Percentiles rank a stretch among this genome's conserved stretches.
Conservation (phyloP, 1,140 invertebrate genomes). For the Popillia japonica region DNA sequence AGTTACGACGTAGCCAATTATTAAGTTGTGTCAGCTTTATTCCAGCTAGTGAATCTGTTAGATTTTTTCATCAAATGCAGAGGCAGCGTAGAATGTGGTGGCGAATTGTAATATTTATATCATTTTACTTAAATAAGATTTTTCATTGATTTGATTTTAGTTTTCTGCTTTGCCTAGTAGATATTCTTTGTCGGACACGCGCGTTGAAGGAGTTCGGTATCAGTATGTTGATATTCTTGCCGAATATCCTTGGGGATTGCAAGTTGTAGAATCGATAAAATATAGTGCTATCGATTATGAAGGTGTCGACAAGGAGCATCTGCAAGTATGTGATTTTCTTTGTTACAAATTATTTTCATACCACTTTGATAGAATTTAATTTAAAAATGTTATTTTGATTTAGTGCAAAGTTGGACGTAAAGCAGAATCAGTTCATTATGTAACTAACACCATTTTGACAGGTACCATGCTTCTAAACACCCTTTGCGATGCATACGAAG, state of each 20-base stretch:
- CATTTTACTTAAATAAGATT: background rate
- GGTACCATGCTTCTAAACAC: slow-evolving; percentile 69
- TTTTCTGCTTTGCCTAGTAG: slow-evolving; percentile 72
- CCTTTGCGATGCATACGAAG: slow-evolving; percentile 69
- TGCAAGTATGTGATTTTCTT: slow-evolving; percentile 35
- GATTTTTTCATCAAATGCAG: slow-evolving; percentile 74
- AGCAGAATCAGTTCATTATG: slow-evolving; percentile 52
- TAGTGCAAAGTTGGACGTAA: slow-evolving; percentile 62
- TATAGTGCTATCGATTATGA: slow-evolving; percentile 40
- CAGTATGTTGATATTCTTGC: slow-evolving; percentile 64
- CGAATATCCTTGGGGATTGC: slow-evolving; percentile 62
- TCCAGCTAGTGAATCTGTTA: slow-evolving; percentile 60
- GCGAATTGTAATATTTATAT: slow-evolving; percentile 68
- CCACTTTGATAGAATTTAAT: background rate
- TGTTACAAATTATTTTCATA: background rate
- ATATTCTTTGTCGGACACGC: slow-evolving; percentile 67
- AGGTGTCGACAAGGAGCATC: slow-evolving; percentile 35
- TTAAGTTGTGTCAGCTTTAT: slow-evolving; percentile 53
- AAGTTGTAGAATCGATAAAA: slow-evolving; percentile 58
- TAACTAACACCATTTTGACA: slow-evolving; percentile 66
- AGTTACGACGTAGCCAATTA: slow-evolving; percentile 52
- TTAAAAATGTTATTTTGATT: slow-evolving; percentile 46
- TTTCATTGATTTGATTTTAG: slow-evolving; percentile 55
- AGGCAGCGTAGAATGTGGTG: slow-evolving; percentile 82
- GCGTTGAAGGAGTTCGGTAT: slow-evolving; percentile 53